Evolutionary conservation across 1,140 invertebrate species (phyloP).

Genomic region (Eriocheir sinensis): DNA sequence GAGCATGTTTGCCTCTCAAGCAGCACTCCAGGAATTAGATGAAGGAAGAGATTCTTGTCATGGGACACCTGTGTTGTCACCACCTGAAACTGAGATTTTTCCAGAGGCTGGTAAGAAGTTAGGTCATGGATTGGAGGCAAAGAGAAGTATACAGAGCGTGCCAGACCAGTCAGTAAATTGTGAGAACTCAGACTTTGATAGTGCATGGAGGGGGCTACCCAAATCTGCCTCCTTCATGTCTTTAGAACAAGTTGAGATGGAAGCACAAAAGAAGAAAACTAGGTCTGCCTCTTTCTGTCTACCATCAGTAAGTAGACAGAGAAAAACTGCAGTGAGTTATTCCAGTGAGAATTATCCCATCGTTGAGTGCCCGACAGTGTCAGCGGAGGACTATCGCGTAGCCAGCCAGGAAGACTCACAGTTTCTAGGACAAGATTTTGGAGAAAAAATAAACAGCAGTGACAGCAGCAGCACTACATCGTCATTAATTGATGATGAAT

Average conservation of each 20-base stretch:
- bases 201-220: background rate
- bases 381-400: background rate
- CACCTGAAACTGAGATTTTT: background rate
- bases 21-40: background rate
- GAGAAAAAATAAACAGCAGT: background rate
- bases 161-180: background rate
- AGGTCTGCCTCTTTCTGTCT: background rate
- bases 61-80: background rate
- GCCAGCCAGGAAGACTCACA: background rate
- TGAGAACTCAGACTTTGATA: background rate
- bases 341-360: slow-evolving; percentile 10
- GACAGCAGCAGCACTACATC: background rate
- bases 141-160: background rate
- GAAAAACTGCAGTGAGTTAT: slow-evolving; percentile 42
- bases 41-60: background rate
- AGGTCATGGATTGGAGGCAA: background rate
- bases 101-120: background rate
- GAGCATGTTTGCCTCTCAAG: background rate
- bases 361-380: background rate
- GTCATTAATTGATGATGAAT: background rate
- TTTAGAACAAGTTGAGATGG: background rate
- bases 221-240: background rate
- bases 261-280: background rate
- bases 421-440: background rate
- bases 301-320: background rate